Base-by-base conservation (phyloP, 2,113 vertebrate species). In the Tragelaphus buxtoni region DNA sequence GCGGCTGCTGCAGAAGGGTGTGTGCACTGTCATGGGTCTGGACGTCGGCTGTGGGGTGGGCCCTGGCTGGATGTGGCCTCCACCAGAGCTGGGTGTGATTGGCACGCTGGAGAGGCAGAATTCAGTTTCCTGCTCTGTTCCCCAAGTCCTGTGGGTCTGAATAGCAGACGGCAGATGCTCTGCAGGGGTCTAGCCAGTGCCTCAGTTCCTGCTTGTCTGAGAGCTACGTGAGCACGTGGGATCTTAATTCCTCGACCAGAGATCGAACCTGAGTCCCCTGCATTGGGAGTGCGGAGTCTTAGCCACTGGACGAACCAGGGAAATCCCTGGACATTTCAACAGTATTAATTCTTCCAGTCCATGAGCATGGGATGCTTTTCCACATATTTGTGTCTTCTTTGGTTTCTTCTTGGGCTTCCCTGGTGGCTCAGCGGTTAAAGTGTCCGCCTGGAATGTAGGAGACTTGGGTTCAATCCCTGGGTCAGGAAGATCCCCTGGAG, bases 121-220 rank as follows among this genome's bases (percentile, higher is more conserved):
- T 3, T n/a, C 20, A 45, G 47, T 61, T 47, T 47, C 16, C 80
- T 16, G 20, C 42, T 58, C 42, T 77, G 47, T 39, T 49, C 61
- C 28, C 35, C 4, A 55, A 18, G 81, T 72, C 42, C 51, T 13
- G 49, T 11, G 35, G 45, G 47, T 18, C 3, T 53, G 39, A 8
- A 49, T 22, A 26, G 39, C 22, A 45, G 49, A 22, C 0, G 22
- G n/a, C 14, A 42, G 95, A 26, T 30, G 60, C 20, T 72, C 17
- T 55, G 45, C 12, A n/a, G 9, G 6, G 32, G 26, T 17, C 0
- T 28, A 53, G 77, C 42, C 39, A 7, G 2, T 0, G 12, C 39
- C n/a, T 82, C 53, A 14, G 22, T 58, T 91, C 17, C 51, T 28
- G 5, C 53, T 26, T 16, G 12, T 53, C 22, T 39, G 24, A 9